phyloP scores from a whole-genome alignment of 2,888 invertebrate genomes.

The Reticulitermes lucifugus region DNA sequence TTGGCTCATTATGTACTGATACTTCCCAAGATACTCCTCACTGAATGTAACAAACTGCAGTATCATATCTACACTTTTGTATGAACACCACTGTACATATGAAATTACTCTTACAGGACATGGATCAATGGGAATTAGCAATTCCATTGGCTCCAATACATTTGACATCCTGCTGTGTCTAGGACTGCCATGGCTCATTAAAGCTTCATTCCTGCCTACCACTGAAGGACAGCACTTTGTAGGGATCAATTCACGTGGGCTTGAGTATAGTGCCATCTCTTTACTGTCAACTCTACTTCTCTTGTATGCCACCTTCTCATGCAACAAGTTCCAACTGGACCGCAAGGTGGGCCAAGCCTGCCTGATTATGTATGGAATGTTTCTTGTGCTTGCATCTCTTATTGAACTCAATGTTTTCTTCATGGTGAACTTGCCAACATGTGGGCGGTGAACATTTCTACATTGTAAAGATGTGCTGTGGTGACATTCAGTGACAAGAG shows the following conservation, averaged over 20 bases:
- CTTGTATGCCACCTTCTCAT: conserved; percentile 85
- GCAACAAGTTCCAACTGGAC: conserved; percentile 89
- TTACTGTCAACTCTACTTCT: conserved; percentile 86
- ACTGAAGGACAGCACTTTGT: conserved; percentile 84
- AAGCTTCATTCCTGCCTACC: conserved; percentile 85
- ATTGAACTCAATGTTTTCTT: conserved; percentile 95
- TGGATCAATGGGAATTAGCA: conserved; percentile 92
- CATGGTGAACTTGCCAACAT: conserved; percentile 89
- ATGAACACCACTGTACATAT: too few relatives aligned
- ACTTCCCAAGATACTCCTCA: too few relatives aligned
- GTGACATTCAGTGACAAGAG: background rate
- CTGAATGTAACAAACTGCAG: too few relatives aligned
- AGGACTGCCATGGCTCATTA: conserved; percentile 90
- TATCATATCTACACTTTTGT: too few relatives aligned
- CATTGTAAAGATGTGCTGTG: background rate
- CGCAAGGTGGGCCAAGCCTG: conserved; percentile 87
- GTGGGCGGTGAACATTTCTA: conserved; percentile 62
- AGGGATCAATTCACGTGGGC: conserved; percentile 89
- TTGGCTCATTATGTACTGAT: too few relatives aligned
- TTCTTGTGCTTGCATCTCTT: conserved; percentile 87
- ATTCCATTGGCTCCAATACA: conserved; percentile 91
- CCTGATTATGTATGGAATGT: conserved; percentile 87
- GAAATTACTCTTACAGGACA: conserved; percentile 70
- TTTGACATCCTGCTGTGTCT: conserved; percentile 90
- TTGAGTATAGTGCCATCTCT: conserved; percentile 92